Conservation (phyloP, 64 coral and sea anemone genomes). For the Platygyra sinensis region DNA sequence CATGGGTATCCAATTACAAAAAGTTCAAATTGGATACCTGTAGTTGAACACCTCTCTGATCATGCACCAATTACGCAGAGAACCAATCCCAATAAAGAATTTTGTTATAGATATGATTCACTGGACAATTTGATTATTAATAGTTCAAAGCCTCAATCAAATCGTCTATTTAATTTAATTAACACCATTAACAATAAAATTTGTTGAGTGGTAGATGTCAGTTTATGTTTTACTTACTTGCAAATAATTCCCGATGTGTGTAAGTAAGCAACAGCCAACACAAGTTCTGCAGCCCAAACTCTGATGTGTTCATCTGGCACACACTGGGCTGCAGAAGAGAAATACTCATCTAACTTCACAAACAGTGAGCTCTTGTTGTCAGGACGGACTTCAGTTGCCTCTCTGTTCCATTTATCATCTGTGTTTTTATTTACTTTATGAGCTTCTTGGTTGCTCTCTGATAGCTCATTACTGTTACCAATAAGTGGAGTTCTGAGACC, state of each 20-base stretch:
- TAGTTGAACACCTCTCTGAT: too few species aligned
- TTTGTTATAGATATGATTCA: too few species aligned
- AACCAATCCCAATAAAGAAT: too few species aligned
- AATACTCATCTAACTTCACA: conserved; percentile 65
- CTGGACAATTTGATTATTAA: too few species aligned
- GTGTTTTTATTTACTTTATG: not conserved
- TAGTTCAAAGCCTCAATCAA: too few species aligned
- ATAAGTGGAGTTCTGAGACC: not conserved
- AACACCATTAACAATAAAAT: too few species aligned
- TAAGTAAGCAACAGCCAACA: conserved; percentile 80
- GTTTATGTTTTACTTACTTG: conserved; percentile 44
- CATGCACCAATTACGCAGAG: too few species aligned
- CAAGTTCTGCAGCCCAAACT: conserved; percentile 78
- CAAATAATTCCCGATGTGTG: conserved; percentile 79
- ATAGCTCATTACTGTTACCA: not conserved
- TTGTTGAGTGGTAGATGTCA: not conserved
- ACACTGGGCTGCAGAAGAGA: conserved; percentile 37
- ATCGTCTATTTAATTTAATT: too few species aligned
- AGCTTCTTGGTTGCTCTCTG: not conserved
- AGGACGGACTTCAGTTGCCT: not conserved
- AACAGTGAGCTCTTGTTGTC: conserved; percentile 29
- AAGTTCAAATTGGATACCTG: too few species aligned
- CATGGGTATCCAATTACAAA: too few species aligned
- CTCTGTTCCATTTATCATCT: not conserved
- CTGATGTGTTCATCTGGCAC: conserved; percentile 55